These are phyloP conservation scores for Schlechtendalia chinensis DNA, from an alignment of 1,140 invertebrate genomes.

Conservation along the genomic window DNA sequence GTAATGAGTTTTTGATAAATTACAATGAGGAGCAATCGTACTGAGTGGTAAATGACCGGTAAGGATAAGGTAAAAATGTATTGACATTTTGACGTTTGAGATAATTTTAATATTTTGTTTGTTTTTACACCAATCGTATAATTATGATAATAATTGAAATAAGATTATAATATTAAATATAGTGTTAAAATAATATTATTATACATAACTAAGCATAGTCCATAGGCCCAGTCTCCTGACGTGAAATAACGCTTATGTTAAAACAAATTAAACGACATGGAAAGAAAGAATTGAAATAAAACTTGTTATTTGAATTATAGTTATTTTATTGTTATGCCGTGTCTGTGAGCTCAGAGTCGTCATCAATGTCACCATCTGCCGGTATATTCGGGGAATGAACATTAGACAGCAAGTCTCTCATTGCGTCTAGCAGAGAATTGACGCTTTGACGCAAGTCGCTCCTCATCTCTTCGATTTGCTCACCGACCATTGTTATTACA, in stretches of 20 bases:
- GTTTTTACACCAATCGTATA: neutral
- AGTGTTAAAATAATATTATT: neutral
- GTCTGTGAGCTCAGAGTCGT: constrained; percentile 51
- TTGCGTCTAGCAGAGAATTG: constrained; percentile 67
- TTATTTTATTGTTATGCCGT: constrained; percentile 38
- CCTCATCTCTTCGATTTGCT: constrained; percentile 35
- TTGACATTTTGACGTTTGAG: no score
- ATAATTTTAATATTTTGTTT: neutral
- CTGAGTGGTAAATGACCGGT: no score
- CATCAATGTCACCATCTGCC: constrained; percentile 54
- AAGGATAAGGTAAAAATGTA: no score
- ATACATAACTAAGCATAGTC: constrained; percentile 11
- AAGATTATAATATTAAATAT: neutral
- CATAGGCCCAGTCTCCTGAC: constrained; percentile 14
- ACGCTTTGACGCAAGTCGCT: constrained; percentile 65
- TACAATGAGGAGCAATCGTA: no score
- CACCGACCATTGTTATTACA: constrained; percentile 31
- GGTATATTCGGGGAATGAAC: constrained; percentile 57
- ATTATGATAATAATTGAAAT: neutral
- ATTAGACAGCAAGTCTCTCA: constrained; percentile 70
- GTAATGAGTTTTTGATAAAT: no score
- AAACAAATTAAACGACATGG: neutral
- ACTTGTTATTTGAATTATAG: neutral
- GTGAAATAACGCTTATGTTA: neutral
- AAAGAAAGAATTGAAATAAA: neutral